These are phyloP conservation scores for Pseudochaenichthys georgianus DNA, from an alignment of 2,797 vertebrate genomes.

Conservation along the genomic window DNA sequence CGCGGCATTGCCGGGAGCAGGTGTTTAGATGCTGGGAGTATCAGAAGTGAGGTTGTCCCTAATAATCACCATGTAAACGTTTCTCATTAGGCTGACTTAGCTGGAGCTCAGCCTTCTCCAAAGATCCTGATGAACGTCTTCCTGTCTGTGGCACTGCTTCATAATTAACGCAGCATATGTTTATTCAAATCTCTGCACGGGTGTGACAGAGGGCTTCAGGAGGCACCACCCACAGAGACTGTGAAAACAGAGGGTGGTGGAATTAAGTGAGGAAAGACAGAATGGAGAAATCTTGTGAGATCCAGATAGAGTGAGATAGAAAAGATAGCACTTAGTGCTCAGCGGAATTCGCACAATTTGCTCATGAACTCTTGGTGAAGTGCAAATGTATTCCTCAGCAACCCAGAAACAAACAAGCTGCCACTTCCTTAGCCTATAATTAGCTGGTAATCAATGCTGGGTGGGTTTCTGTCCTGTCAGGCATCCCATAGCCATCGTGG, in stretches of 20 bases:
- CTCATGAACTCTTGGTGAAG: conserved; percentile 80
- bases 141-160: conserved; percentile 65
- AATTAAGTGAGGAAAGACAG: conserved; percentile 74
- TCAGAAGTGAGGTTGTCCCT: conserved; percentile 37
- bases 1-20: conserved; percentile 43
- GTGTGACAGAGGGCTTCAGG: conserved; percentile 83
- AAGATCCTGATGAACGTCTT: conserved; percentile 62
- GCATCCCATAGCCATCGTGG: conserved; percentile 49
- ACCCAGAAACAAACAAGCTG: conserved; percentile 87
- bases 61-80: conserved; percentile 67
- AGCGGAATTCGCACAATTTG: conserved; percentile 81
- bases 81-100: conserved; percentile 71
- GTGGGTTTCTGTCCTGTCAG: conserved; percentile 75
- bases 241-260: conserved; percentile 81
- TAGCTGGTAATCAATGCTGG: conserved; percentile 86
- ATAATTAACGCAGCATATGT: conserved; percentile 88
- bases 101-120: conserved; percentile 57
- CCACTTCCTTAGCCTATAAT: conserved; percentile 87
- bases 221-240: conserved; percentile 80
- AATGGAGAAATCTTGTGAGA: conserved; percentile 61
- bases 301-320: conserved; percentile 56
- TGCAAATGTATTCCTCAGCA: conserved; percentile 88
- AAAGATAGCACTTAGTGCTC: conserved; percentile 81
- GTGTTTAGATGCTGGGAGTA: conserved; percentile 54
- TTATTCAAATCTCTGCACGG: conserved; percentile 80